A percentile compares a stretch with the other conserved stretches of the same genome.
phyloP scores from a whole-genome alignment of 2,113 vertebrate genomes.

The Helogale parvula region DNA sequence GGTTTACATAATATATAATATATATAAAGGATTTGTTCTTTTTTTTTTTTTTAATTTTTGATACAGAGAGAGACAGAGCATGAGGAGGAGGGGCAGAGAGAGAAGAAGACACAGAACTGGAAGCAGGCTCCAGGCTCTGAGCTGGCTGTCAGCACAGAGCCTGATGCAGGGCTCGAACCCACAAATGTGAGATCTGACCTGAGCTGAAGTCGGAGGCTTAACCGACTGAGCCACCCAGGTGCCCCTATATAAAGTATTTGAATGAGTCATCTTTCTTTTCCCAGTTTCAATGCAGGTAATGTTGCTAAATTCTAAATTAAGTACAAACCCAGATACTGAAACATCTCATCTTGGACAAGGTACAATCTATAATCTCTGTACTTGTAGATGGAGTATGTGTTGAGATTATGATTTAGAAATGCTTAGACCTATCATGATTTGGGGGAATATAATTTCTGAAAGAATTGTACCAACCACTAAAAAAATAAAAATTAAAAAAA shows the following conservation, averaged over 20 bases:
- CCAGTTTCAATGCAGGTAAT: neutral
- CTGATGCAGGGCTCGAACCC: too few relatives aligned
- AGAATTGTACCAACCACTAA: neutral
- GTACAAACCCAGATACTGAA: neutral
- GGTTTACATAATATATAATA: neutral
- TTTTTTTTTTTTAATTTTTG: too few relatives aligned
- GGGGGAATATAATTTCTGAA: neutral
- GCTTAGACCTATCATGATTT: neutral
- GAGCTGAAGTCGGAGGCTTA: too few relatives aligned
- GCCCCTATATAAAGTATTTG: neutral
- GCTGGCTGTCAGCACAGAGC: too few relatives aligned
- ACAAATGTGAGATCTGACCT: too few relatives aligned
- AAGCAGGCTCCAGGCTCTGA: too few relatives aligned
- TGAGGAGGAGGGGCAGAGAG: too few relatives aligned
- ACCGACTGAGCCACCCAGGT: too few relatives aligned
- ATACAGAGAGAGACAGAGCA: too few relatives aligned
- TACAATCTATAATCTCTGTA: neutral
- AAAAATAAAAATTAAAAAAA: neutral
- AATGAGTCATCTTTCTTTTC: neutral
- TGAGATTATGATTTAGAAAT: constrained; percentile 8
- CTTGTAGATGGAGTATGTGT: neutral
- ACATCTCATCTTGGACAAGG: neutral
- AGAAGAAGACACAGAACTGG: too few relatives aligned
- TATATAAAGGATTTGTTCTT: neutral
- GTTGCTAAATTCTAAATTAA: neutral